Evolutionary conservation across 2,797 vertebrate species (phyloP).

Genomic region (Oreochromis grahami): DNA sequence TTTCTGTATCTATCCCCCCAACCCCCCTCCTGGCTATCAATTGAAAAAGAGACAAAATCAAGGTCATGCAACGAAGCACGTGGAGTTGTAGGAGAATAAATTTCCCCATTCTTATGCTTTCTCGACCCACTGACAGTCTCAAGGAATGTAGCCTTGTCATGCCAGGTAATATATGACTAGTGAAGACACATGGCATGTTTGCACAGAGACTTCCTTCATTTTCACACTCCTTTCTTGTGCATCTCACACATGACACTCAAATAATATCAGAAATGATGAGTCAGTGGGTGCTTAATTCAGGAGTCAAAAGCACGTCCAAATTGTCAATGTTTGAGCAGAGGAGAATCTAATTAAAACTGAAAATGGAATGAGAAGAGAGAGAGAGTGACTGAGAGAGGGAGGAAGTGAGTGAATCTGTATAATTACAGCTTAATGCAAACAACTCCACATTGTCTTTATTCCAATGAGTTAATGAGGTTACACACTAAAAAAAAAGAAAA

Average conservation of each 20-base stretch:
- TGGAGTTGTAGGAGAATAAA: constrained; percentile 58
- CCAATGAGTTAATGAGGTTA: constrained; percentile 79
- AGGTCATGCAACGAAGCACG: constrained; percentile 52
- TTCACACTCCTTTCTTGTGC: background rate
- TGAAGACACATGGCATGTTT: constrained; percentile 47
- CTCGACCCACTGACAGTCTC: constrained; percentile 42
- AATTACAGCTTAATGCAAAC: constrained; percentile 78
- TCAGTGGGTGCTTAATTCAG: constrained; percentile 39
- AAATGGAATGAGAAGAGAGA: constrained; percentile 43
- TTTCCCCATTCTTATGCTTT: constrained; percentile 62
- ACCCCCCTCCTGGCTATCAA: background rate
- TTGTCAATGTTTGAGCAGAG: constrained; percentile 49
- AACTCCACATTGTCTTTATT: constrained; percentile 75
- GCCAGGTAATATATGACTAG: constrained; percentile 46
- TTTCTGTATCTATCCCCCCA: background rate
- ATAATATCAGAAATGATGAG: constrained; percentile 19
- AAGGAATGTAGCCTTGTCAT: constrained; percentile 59
- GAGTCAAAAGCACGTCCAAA: constrained; percentile 54
- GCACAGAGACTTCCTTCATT: constrained; percentile 5
- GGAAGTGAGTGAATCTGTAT: constrained; percentile 60
- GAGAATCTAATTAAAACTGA: constrained; percentile 72
- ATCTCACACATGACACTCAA: background rate
- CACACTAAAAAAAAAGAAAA: constrained; percentile 18
- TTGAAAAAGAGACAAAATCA: constrained; percentile 46
- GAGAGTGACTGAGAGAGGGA: constrained; percentile 14